phyloP scores from a whole-genome alignment of 1,140 invertebrate genomes.

The Neoseiulus cucumeris region DNA sequence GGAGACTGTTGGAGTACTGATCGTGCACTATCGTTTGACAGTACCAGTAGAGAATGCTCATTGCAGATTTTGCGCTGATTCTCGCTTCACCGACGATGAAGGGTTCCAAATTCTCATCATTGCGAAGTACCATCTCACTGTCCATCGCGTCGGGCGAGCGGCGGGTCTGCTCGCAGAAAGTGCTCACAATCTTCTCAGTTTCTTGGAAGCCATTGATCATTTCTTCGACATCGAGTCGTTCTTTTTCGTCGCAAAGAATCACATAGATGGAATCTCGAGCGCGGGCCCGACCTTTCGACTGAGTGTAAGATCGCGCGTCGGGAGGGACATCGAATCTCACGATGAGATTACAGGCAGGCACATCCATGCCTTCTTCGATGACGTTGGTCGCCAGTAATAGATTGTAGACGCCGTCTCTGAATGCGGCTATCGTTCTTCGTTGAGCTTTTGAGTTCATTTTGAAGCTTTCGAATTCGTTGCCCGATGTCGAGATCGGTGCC shows the following conservation, averaged over 20 bases:
- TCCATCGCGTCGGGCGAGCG: neutral
- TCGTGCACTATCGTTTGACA: neutral
- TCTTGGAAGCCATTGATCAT: neutral
- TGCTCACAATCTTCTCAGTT: neutral
- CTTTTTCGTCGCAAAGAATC: conserved; percentile 35
- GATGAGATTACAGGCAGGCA: conserved; percentile 54
- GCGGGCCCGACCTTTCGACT: conserved; percentile 44
- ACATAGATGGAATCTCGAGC: conserved; percentile 47
- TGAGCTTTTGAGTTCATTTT: conserved; percentile 4
- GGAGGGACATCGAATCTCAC: conserved; percentile 44
- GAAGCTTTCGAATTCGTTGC: neutral
- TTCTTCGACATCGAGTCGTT: conserved; percentile 9
- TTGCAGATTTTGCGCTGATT: neutral
- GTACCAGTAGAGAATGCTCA: neutral
- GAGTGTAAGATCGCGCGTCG: conserved; percentile 47
- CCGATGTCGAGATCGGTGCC: neutral
- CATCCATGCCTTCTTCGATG: conserved; percentile 60
- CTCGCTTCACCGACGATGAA: neutral
- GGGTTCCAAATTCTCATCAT: neutral
- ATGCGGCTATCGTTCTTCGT: conserved; percentile 47
- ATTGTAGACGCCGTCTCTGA: conserved; percentile 79
- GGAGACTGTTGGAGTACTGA: neutral
- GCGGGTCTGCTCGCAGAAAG: neutral
- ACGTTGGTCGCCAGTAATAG: conserved; percentile 59
- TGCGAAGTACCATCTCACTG: neutral